These are phyloP conservation scores for Trypoxylus dichotomus DNA, from an alignment of 1,140 invertebrate species.

Conservation along the genomic window DNA sequence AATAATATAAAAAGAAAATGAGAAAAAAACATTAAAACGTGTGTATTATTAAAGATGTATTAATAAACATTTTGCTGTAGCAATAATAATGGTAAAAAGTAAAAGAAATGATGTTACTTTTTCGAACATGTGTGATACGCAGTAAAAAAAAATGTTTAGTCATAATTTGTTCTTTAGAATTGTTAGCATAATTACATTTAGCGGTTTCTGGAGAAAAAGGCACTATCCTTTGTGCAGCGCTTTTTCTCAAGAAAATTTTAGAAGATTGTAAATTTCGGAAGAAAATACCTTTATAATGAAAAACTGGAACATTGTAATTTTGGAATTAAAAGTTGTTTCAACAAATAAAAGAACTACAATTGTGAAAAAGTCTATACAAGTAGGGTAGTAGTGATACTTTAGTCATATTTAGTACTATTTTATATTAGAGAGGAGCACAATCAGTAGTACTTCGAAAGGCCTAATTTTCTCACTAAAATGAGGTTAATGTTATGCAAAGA, in stretches of 20 bases:
- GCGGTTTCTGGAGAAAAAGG: not conserved
- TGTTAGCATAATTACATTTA: not conserved
- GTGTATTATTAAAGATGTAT: slow-evolving; percentile 31
- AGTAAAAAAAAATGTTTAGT: too few species aligned
- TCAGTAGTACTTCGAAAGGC: slow-evolving; percentile 51
- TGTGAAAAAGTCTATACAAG: slow-evolving; percentile 26
- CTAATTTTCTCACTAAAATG: slow-evolving; percentile 39
- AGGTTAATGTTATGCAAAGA: not conserved
- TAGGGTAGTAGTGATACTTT: slow-evolving; percentile 18
- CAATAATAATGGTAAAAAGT: slow-evolving; percentile 48
- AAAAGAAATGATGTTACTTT: slow-evolving; percentile 31
- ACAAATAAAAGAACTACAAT: not conserved
- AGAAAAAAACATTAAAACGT: not conserved
- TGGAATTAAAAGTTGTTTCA: slow-evolving; percentile 8
- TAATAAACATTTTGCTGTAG: slow-evolving; percentile 46
- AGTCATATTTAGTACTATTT: slow-evolving; percentile 24
- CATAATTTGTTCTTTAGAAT: too few species aligned
- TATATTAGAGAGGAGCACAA: slow-evolving; percentile 46
- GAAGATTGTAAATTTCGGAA: not conserved
- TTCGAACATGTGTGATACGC: slow-evolving; percentile 34
- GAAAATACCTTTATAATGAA: not conserved
- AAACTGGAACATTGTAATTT: not conserved
- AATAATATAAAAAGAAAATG: not conserved
- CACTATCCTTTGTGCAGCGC: not conserved
- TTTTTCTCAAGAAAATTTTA: not conserved